phyloP scores from a whole-genome alignment of 2,797 vertebrate genomes.

The Takifugu rubripes region DNA sequence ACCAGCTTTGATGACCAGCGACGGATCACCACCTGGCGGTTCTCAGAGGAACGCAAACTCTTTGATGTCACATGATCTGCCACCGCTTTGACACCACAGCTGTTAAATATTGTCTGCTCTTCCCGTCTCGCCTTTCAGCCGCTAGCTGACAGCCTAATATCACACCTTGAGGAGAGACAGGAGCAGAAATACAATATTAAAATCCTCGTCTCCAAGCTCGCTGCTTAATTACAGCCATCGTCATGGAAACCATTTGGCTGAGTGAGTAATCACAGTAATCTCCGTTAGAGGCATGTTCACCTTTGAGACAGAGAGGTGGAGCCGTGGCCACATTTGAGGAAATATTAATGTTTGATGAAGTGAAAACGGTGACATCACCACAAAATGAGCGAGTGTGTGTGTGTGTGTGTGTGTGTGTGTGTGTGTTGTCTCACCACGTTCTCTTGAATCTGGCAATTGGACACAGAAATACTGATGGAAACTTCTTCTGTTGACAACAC shows the following conservation, averaged over 20 bases:
- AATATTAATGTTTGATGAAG: slow-evolving; percentile 35
- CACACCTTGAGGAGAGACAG: slow-evolving; percentile 60
- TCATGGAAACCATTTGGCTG: slow-evolving; percentile 71
- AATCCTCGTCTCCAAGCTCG: slow-evolving; percentile 43
- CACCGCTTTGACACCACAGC: slow-evolving; percentile 55
- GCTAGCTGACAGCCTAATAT: slow-evolving; percentile 67
- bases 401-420: too few species aligned
- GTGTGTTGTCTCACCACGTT: too few species aligned
- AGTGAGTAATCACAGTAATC: slow-evolving; percentile 78
- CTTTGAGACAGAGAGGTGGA: slow-evolving; percentile 51
- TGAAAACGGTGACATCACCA: too few species aligned
- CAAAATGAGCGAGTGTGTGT: too few species aligned
- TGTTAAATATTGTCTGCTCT: slow-evolving; percentile 63
- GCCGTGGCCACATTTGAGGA: background rate
- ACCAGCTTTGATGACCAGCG: too few species aligned
- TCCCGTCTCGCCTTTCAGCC: slow-evolving; percentile 46
- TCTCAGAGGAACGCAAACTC: too few species aligned
- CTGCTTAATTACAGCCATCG: slow-evolving; percentile 66
- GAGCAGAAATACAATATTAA: slow-evolving; percentile 73
- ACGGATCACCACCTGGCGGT: too few species aligned
- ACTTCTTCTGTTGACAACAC: too few species aligned
- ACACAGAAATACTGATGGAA: too few species aligned
- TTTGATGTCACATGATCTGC: slow-evolving; percentile 23
- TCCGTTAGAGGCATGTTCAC: slow-evolving; percentile 65
- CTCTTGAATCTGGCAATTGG: too few species aligned